Conservation (phyloP, 1,140 invertebrate genomes). For the Drosophila micromelanica region DNA sequence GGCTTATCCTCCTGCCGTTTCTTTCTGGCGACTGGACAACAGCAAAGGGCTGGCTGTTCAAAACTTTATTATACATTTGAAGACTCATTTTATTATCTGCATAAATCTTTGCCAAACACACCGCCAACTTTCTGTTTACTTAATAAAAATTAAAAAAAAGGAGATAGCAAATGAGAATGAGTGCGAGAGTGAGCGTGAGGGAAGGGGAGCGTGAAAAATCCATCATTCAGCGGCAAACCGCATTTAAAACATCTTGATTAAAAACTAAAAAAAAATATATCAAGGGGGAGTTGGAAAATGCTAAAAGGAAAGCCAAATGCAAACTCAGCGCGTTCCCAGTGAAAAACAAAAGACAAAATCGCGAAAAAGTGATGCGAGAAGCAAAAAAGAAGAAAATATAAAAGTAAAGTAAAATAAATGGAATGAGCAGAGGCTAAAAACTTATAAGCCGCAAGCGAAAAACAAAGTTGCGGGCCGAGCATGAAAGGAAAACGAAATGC, state of each 20-base stretch:
- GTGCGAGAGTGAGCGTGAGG: slow-evolving; percentile 18
- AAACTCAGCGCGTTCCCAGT: slow-evolving; percentile 77
- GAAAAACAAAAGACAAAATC: slow-evolving; percentile 27
- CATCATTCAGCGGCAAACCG: slow-evolving; percentile 75
- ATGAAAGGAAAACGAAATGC: slow-evolving; percentile 1
- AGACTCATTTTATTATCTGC: slow-evolving; percentile 81
- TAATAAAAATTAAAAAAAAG: slow-evolving; percentile 17
- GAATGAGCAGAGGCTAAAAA: slow-evolving; percentile 56
- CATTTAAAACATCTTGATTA: slow-evolving; percentile 82
- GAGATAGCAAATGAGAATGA: neutral
- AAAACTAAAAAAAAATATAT: slow-evolving; percentile 65
- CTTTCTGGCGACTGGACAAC: slow-evolving; percentile 20
- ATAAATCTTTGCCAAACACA: slow-evolving; percentile 72
- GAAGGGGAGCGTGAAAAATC: slow-evolving; percentile 52
- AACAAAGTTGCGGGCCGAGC: slow-evolving; percentile 62
- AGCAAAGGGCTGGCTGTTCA: slow-evolving; percentile 19
- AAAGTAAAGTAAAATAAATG: slow-evolving; percentile 4
- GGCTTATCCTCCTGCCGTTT: slow-evolving; percentile 2
- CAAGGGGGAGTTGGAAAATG: slow-evolving; percentile 40
- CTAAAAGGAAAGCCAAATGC: slow-evolving; percentile 76
- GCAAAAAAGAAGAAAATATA: slow-evolving; percentile 30
- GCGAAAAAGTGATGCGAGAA: slow-evolving; percentile 33
- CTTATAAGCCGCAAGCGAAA: slow-evolving; percentile 76
- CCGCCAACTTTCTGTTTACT: slow-evolving; percentile 75
- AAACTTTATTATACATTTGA: slow-evolving; percentile 80